Evolutionary conservation across 2,113 vertebrate species (phyloP).

Genomic region (Lucifuga dentata): DNA sequence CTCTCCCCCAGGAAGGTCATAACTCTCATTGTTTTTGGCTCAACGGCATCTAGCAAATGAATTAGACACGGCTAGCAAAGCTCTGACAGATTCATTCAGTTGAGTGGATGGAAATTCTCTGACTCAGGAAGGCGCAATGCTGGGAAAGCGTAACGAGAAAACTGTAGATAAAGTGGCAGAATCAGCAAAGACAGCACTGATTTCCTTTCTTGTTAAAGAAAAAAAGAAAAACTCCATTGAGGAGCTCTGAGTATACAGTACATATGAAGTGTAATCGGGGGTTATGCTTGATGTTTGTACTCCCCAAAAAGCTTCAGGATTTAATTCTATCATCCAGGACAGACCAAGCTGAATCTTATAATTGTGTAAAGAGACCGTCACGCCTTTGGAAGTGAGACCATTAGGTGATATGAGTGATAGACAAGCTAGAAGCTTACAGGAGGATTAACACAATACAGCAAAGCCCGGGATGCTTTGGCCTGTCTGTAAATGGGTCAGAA

Average conservation of each 20-base stretch:
- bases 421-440: conserved; percentile 31
- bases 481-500: conserved; percentile 70
- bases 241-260: neutral
- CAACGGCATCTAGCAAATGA: conserved; percentile 32
- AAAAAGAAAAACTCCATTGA: neutral
- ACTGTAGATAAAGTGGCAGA: neutral
- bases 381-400: neutral
- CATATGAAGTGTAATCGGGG: neutral
- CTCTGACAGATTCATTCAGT: conserved; percentile 51
- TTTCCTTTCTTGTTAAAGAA: neutral
- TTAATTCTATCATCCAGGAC: neutral
- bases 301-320: neutral
- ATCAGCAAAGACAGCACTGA: neutral
- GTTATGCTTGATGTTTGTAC: neutral
- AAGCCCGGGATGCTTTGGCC: conserved; percentile 22
- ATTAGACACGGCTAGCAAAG: conserved; percentile 40
- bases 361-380: neutral
- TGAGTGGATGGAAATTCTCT: conserved; percentile 21
- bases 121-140: conserved; percentile 31
- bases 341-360: neutral
- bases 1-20: conserved; percentile 22
- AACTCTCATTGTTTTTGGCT: conserved; percentile 50
- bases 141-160: neutral
- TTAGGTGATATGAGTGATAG: neutral
- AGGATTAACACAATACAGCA: conserved; percentile 51